Evolutionary conservation across 2,888 invertebrate species (phyloP).

Genomic region (Rhabditoides inermis): DNA sequence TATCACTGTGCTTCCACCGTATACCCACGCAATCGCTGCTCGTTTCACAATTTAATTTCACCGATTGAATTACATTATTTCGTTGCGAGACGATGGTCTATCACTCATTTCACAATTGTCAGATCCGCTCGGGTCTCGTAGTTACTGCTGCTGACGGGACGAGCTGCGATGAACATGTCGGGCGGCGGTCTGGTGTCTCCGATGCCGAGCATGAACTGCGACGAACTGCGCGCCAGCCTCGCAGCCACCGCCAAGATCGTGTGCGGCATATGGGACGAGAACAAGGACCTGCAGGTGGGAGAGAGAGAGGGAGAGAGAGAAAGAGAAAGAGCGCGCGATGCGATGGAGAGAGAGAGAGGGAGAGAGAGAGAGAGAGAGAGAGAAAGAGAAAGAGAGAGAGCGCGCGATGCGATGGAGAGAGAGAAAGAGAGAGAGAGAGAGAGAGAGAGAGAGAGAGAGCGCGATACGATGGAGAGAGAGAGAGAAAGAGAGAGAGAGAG

Average conservation of each 20-base stretch:
- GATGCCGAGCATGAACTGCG: conserved; percentile 1
- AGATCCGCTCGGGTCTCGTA: no score
- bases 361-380: conserved; percentile 1
- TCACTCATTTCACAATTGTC: no score
- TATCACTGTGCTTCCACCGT: no score
- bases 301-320: background rate
- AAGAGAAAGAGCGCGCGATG: background rate
- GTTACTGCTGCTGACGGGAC: no score
- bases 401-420: no score
- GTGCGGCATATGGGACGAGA: conserved; percentile 52
- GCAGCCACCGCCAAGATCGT: no score
- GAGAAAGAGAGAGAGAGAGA: background rate
- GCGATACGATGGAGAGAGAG: background rate
- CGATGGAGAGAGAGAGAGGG: background rate
- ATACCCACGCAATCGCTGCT: no score
- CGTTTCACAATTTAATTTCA: no score
- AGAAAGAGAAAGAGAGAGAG: background rate
- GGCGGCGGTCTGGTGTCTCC: no score
- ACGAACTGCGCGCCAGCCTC: conserved; percentile 3
- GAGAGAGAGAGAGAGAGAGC: background rate
- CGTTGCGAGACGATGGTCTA: no score
- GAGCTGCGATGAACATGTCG: no score
- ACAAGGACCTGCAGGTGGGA: conserved; percentile 37
- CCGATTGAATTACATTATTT: no score
- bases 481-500: conserved; percentile 1